Percentiles rank a stretch among this genome's conserved stretches.
These are phyloP conservation scores for Zaprionus tsacasi DNA, from an alignment of 1,140 invertebrate genomes.

Conservation along the genomic window DNA sequence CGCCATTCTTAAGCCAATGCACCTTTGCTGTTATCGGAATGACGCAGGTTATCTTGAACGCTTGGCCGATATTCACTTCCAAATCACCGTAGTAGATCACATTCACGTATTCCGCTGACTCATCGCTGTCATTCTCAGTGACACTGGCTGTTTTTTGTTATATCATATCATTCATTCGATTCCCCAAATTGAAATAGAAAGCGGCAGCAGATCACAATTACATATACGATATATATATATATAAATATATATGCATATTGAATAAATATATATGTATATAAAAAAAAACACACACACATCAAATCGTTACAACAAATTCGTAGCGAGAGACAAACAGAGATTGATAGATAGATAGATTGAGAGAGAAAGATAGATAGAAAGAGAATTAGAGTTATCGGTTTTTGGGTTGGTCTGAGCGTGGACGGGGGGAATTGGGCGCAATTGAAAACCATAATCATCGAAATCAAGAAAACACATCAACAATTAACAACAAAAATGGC, in stretches of 20 bases:
- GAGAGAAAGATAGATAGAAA: not conserved
- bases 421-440: conserved; percentile 1
- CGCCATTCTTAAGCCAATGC: conserved; percentile 76
- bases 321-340: conserved; percentile 15
- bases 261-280: conserved; percentile 5
- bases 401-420: not conserved
- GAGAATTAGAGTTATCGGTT: not conserved
- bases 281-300: conserved; percentile 28
- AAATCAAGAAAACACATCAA: conserved; percentile 44
- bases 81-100: conserved; percentile 77
- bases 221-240: conserved; percentile 22
- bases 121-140: conserved; percentile 44
- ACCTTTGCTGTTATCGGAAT: conserved; percentile 78
- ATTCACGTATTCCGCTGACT: conserved; percentile 30
- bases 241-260: conserved; percentile 5
- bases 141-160: conserved; percentile 46
- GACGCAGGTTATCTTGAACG: conserved; percentile 79
- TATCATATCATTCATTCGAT: not conserved
- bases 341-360: not conserved
- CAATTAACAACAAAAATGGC: conserved; percentile 42
- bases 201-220: conserved; percentile 29
- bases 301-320: conserved; percentile 38
- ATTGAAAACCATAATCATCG: conserved; percentile 42
- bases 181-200: conserved; percentile 11
- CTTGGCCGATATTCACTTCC: conserved; percentile 72